phyloP scores from a whole-genome alignment of 2,113 vertebrate genomes.

The Cariama cristata region DNA sequence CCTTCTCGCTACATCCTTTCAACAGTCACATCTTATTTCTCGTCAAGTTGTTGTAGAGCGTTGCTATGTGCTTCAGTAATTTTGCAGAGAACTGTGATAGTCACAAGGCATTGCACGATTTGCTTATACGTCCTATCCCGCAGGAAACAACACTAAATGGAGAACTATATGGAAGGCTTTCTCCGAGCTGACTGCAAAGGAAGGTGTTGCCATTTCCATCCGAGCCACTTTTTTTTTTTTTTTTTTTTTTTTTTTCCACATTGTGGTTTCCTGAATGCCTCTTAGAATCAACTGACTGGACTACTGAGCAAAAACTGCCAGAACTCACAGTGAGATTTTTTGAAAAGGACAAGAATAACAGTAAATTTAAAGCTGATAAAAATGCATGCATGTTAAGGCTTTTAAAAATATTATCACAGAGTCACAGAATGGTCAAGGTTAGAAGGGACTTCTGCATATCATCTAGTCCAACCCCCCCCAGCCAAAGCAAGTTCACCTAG shows the following conservation, averaged over 20 bases:
- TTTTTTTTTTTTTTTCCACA: not conserved
- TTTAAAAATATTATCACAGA: not conserved
- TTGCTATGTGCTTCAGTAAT: not conserved
- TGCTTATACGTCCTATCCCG: not conserved
- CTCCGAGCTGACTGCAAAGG: not conserved
- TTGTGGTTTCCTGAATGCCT: slow-evolving; percentile 32
- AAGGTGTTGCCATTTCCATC: not conserved
- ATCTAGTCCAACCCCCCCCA: too few species aligned
- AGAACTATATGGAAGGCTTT: not conserved
- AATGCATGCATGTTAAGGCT: not conserved
- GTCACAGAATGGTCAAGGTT: too few species aligned
- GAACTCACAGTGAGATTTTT: not conserved
- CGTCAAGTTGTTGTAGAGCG: not conserved
- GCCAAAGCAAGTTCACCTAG: too few species aligned
- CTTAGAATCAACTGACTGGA: not conserved
- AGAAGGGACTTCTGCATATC: too few species aligned
- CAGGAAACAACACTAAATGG: not conserved
- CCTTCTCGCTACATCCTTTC: not conserved
- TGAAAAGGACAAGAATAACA: not conserved
- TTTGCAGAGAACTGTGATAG: not conserved
- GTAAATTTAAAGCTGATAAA: not conserved
- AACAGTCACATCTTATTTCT: not conserved
- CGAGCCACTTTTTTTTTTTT: not conserved
- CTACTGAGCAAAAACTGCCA: not conserved
- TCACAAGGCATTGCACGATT: not conserved